Evolutionary conservation across 2,113 vertebrate species (phyloP).

Genomic region (Syrrhaptes paradoxus): DNA sequence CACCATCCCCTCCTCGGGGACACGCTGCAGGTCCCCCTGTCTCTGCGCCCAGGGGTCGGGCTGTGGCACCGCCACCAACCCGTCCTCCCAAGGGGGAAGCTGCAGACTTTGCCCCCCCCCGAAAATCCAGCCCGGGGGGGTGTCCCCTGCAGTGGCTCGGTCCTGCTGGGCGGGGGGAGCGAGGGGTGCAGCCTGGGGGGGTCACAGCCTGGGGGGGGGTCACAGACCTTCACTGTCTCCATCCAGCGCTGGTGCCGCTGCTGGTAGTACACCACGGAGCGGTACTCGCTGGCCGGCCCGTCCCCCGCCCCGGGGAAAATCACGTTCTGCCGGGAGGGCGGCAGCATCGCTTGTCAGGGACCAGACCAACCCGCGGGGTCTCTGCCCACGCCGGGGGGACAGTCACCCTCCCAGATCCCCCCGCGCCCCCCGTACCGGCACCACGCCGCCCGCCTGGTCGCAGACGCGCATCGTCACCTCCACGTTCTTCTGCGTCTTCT

Average conservation of each 20-base stretch:
- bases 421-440: background rate
- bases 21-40: too few relatives aligned
- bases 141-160: background rate
- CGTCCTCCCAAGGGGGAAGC: accelerated
- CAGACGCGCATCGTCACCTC: constrained; percentile 67
- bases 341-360: background rate
- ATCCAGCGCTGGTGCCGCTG: constrained; percentile 71
- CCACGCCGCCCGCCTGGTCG: background rate
- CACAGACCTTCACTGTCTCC: constrained; percentile 67
- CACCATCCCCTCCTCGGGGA: too few relatives aligned
- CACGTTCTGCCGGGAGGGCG: constrained; percentile 22
- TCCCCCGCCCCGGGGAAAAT: constrained; percentile 35
- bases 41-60: background rate
- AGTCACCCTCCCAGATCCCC: background rate
- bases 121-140: background rate
- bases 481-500: constrained; percentile 69
- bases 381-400: too few relatives aligned
- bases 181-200: accelerated
- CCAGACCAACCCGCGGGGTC: background rate
- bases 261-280: constrained; percentile 67
- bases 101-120: background rate
- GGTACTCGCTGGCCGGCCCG: constrained; percentile 13
- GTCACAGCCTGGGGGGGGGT: background rate
- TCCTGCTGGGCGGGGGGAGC: accelerated
- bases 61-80: background rate